These are phyloP conservation scores for Spinus olivaceus DNA, from an alignment of 2,797 vertebrate genomes.

Conservation along the genomic window DNA sequence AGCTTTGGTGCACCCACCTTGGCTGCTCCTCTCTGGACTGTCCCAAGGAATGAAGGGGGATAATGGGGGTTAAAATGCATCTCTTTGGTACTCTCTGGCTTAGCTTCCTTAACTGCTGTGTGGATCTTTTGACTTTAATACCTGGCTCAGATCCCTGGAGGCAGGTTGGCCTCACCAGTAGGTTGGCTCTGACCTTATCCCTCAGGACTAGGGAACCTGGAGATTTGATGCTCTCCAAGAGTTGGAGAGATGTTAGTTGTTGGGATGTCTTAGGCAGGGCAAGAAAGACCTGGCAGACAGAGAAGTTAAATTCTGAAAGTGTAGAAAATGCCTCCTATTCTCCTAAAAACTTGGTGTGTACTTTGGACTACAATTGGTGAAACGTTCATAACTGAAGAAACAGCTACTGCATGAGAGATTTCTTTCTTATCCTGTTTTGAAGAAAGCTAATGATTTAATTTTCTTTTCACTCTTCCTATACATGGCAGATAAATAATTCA, in stretches of 20 bases:
- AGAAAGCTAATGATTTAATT: conserved; percentile 40
- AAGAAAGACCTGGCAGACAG: neutral
- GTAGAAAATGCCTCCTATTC: neutral
- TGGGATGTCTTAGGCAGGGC: neutral
- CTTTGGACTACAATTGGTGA: neutral
- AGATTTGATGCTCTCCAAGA: neutral
- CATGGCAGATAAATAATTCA: conserved; percentile 37
- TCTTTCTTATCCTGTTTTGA: conserved; percentile 8
- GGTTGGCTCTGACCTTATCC: neutral
- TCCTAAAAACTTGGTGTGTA: neutral
- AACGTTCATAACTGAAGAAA: neutral
- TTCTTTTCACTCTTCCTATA: conserved; percentile 25
- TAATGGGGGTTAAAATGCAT: neutral
- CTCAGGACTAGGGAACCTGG: neutral
- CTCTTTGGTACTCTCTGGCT: neutral
- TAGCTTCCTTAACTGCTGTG: neutral
- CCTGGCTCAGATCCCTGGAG: neutral
- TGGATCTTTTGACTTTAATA: neutral
- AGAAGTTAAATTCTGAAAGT: neutral
- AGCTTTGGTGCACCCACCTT: neutral
- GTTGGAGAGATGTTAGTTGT: fast-evolving
- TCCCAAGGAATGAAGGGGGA: neutral
- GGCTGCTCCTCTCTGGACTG: neutral
- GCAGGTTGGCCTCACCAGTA: neutral
- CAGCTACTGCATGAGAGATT: neutral